phyloP scores from a whole-genome alignment of 2,888 invertebrate genomes.

The Sipha maydis region DNA sequence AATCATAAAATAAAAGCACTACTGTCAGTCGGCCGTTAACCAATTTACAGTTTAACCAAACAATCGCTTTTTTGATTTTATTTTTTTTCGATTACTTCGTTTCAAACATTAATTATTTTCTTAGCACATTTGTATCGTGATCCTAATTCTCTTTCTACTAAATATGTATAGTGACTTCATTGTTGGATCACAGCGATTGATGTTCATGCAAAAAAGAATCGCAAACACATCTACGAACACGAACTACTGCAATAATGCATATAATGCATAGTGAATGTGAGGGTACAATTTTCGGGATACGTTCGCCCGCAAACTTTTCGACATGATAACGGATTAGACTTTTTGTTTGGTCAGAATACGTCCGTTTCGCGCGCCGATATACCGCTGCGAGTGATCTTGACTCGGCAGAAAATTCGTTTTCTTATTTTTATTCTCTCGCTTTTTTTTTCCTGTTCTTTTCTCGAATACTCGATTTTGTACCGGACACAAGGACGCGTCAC shows the following conservation, averaged over 20 bases:
- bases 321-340: constrained; percentile 8
- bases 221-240: not conserved
- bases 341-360: not conserved
- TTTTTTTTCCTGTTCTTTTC: not conserved
- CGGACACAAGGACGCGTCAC: not conserved
- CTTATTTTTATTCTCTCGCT: not conserved
- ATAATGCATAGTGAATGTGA: not conserved
- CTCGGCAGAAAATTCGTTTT: not conserved
- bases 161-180: no score
- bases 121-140: no score
- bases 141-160: no score
- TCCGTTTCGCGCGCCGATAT: not conserved
- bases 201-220: not conserved
- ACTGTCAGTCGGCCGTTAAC: no score
- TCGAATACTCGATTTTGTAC: not conserved
- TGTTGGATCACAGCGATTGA: not conserved
- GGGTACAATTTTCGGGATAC: not conserved
- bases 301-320: not conserved
- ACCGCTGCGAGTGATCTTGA: not conserved
- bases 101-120: no score
- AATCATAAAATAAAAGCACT: no score
- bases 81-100: no score
- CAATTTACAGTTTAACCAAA: no score
- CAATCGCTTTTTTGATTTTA: no score
- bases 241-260: no score